Conservation (phyloP, 2,888 invertebrate genomes). For the Drosophila bunnanda region DNA sequence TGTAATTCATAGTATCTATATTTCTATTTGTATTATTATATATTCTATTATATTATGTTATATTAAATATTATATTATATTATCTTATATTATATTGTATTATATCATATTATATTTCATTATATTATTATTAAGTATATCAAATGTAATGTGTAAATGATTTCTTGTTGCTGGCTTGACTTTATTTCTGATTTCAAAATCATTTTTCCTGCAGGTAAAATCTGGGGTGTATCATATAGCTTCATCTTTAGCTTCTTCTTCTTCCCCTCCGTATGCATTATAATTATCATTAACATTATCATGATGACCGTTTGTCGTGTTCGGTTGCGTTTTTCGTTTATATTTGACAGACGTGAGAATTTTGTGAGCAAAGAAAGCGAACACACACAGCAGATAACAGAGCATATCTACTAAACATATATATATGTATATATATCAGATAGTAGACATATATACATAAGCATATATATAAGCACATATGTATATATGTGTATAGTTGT, state of each 20-base stretch:
- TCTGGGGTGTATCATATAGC: conserved; percentile 24
- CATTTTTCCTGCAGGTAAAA: conserved; percentile 11
- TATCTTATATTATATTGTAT: too few relatives aligned
- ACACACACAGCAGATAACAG: conserved; percentile 57
- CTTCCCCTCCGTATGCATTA: conserved; percentile 5
- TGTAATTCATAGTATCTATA: too few relatives aligned
- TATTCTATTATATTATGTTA: background rate
- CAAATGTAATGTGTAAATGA: too few relatives aligned
- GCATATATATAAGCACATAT: conserved; percentile 19
- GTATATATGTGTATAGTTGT: conserved; percentile 4
- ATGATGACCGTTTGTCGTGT: conserved; percentile 31
- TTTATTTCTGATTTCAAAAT: conserved; percentile 2
- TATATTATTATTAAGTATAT: too few relatives aligned
- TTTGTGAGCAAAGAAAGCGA: conserved; percentile 68
- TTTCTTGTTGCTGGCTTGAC: too few relatives aligned
- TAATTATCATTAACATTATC: conserved; percentile 32
- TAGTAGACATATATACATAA: conserved; percentile 14
- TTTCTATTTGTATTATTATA: too few relatives aligned
- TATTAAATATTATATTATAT: too few relatives aligned
- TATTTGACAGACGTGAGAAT: conserved; percentile 75
- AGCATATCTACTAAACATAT: conserved; percentile 59
- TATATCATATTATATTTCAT: too few relatives aligned
- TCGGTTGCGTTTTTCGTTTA: conserved; percentile 35
- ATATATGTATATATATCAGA: conserved; percentile 1
- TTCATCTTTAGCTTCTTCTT: conserved; percentile 5